phyloP scores from a whole-genome alignment of 2,113 vertebrate species.

The Syrmaticus mikado region DNA sequence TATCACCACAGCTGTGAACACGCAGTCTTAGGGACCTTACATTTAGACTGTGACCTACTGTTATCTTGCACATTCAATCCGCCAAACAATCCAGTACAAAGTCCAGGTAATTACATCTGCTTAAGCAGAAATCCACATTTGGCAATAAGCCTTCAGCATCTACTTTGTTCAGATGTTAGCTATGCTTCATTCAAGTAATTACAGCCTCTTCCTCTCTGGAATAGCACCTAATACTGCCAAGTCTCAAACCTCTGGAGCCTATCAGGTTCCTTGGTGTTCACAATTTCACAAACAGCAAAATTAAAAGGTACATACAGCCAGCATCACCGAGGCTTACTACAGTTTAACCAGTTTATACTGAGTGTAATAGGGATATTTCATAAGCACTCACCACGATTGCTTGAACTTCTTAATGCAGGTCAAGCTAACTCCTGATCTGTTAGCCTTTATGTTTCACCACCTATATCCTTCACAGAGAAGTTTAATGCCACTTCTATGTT shows the following conservation, averaged over 20 bases:
- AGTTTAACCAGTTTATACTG: neutral
- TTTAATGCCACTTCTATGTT: neutral
- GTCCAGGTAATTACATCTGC: slow-evolving; percentile 9
- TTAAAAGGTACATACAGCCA: neutral
- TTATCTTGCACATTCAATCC: neutral
- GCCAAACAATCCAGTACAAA: slow-evolving; percentile 36
- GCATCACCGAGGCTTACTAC: neutral
- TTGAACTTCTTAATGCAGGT: fast-evolving
- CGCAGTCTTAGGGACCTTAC: neutral
- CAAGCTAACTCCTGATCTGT: fast-evolving
- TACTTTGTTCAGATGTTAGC: neutral
- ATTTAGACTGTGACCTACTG: slow-evolving; percentile 19
- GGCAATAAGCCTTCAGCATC: neutral
- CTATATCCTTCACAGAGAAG: neutral
- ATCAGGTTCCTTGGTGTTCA: neutral
- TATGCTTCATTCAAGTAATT: neutral
- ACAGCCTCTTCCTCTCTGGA: neutral
- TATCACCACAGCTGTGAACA: neutral
- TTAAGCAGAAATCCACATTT: neutral
- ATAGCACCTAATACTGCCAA: neutral
- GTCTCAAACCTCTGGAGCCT: neutral
- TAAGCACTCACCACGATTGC: neutral
- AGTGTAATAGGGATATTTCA: neutral
- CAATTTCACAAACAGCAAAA: neutral
- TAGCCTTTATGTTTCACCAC: neutral